Evolutionary conservation across 2,888 invertebrate species (phyloP).

Genomic region (Lasioglossum lativentre): DNA sequence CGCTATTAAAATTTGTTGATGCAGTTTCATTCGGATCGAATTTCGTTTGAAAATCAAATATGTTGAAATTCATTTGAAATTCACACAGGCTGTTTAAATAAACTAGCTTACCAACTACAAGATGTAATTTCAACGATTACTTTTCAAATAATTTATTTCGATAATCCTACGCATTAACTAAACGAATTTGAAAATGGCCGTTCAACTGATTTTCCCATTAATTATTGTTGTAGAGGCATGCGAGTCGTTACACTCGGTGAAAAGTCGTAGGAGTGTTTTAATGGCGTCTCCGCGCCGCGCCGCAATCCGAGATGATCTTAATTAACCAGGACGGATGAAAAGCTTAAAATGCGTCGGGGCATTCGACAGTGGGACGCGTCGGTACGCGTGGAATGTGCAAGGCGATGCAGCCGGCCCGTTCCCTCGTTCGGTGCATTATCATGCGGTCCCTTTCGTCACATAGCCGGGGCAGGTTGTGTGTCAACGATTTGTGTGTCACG

Average conservation of each 20-base stretch:
- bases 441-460: conserved; percentile 49
- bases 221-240: not conserved
- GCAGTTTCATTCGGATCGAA: no score
- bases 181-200: no score
- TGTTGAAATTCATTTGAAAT: no score
- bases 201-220: not conserved
- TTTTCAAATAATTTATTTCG: no score
- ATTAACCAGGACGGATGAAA: conserved; percentile 37
- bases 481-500: conserved; percentile 63
- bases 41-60: not conserved
- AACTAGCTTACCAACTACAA: no score
- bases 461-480: conserved; percentile 50
- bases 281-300: not conserved
- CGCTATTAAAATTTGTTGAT: no score
- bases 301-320: conserved; percentile 33
- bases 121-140: no score
- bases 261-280: not conserved
- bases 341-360: conserved; percentile 48
- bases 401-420: conserved; percentile 62
- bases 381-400: conserved; percentile 71
- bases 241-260: not conserved
- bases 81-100: no score
- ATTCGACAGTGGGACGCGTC: conserved; percentile 62
- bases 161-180: no score
- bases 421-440: conserved; percentile 66